A percentile compares a stretch with the other conserved stretches of the same genome.
Conservation (phyloP, 2,797 vertebrate species). For the Rhincodon typus region DNA sequence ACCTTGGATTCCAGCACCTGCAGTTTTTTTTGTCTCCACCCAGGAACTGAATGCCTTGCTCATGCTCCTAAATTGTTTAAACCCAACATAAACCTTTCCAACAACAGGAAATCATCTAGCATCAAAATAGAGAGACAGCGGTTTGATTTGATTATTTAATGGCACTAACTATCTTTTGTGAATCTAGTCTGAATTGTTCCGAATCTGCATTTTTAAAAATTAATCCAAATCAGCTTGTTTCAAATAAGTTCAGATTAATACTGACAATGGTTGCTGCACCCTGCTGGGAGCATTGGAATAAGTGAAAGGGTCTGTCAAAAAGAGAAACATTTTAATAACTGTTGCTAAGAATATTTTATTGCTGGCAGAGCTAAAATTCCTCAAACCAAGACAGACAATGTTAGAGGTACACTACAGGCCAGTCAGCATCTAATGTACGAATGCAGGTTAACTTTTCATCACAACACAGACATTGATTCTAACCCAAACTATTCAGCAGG, state of each 20-base stretch:
- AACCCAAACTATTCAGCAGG: neutral
- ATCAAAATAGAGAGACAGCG: too few relatives aligned
- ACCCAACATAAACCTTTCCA: too few relatives aligned
- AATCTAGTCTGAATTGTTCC: neutral
- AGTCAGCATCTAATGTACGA: constrained; percentile 67
- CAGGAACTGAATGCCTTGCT: too few relatives aligned
- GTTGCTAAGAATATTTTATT: neutral
- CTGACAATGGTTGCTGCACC: neutral
- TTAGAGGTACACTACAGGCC: constrained; percentile 53
- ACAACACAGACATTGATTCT: constrained; percentile 39
- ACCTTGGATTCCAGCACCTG: too few relatives aligned
- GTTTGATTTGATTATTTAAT: too few relatives aligned
- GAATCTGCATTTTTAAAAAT: neutral
- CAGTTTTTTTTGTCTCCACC: too few relatives aligned
- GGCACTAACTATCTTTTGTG: too few relatives aligned
- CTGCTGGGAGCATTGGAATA: neutral
- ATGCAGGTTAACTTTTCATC: constrained; percentile 70
- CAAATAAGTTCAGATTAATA: neutral
- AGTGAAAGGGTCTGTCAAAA: neutral
- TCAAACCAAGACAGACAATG: neutral
- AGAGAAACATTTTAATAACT: neutral
- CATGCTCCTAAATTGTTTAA: too few relatives aligned
- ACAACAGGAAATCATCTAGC: too few relatives aligned
- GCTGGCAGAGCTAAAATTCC: neutral
- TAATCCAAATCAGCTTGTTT: neutral